A percentile compares a stretch with the other conserved stretches of the same genome.
Conservation (phyloP, 2,888 invertebrate species). For the Chloroclystis v-ata region DNA sequence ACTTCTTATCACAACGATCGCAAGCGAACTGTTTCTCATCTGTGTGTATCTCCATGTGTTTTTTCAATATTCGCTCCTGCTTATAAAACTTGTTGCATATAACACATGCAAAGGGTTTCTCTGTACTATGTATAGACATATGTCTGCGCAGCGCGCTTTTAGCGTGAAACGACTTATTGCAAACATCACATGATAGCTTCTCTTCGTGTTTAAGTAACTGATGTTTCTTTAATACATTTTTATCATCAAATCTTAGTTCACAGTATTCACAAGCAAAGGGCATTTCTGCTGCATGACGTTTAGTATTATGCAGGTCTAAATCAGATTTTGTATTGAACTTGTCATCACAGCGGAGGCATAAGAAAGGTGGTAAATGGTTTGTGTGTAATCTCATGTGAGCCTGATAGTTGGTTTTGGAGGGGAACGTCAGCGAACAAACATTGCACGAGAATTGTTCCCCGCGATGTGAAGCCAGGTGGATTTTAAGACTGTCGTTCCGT, state of each 20-base stretch:
- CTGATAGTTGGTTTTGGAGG: slow-evolving; percentile 6
- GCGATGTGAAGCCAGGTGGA: slow-evolving; percentile 1
- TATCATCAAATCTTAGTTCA: slow-evolving; percentile 6
- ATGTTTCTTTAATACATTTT: slow-evolving; percentile 4
- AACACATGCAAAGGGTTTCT: slow-evolving; percentile 9
- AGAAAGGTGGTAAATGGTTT: slow-evolving; percentile 2
- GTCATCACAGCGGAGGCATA: slow-evolving; percentile 5
- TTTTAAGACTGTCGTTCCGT: slow-evolving; percentile 2
- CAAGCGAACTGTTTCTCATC: slow-evolving; percentile 2
- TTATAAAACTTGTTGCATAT: slow-evolving; percentile 13
- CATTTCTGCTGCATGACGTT: not conserved
- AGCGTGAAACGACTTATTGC: slow-evolving; percentile 4
- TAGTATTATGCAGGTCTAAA: slow-evolving; percentile 4
- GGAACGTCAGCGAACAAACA: slow-evolving; percentile 6
- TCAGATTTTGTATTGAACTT: slow-evolving; percentile 26
- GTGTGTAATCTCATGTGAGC: slow-evolving; percentile 9
- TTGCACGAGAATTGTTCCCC: slow-evolving; percentile 5
- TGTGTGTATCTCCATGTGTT: slow-evolving; percentile 15
- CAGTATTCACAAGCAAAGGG: slow-evolving; percentile 3
- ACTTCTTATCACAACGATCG: slow-evolving; percentile 7
- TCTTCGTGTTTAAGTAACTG: not conserved
- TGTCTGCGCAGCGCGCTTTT: slow-evolving; percentile 6
- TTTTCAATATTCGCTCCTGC: slow-evolving; percentile 8
- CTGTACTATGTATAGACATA: slow-evolving; percentile 8
- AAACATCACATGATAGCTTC: slow-evolving; percentile 5